Evolutionary conservation across 2,888 invertebrate species (phyloP).

Genomic region (Cepaea hortensis): DNA sequence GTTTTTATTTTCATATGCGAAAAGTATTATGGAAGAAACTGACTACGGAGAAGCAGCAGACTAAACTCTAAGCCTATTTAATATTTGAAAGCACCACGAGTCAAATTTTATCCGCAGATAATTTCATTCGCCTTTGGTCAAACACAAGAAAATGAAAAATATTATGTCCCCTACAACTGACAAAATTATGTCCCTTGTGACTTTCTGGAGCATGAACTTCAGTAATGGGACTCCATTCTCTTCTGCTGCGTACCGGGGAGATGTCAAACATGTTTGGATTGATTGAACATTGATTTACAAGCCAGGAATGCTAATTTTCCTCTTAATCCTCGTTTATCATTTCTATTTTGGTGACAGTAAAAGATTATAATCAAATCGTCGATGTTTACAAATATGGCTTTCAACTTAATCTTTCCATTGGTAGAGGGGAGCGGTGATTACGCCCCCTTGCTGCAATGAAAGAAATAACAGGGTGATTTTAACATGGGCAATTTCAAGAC

Average conservation of each 20-base stretch:
- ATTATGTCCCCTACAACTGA: not conserved
- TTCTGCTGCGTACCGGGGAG: too few relatives aligned
- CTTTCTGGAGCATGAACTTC: conserved; percentile 4
- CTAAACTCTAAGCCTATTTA: too few relatives aligned
- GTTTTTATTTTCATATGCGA: too few relatives aligned
- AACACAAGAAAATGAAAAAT: too few relatives aligned
- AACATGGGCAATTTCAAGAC: conserved; percentile 9
- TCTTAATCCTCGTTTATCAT: conserved; percentile 4
- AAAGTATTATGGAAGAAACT: too few relatives aligned
- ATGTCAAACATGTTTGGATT: not conserved
- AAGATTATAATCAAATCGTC: conserved; percentile 4
- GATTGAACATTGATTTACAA: conserved; percentile 17
- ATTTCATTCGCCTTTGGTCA: too few relatives aligned
- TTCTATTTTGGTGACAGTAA: conserved; percentile 10
- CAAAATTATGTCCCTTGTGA: not conserved
- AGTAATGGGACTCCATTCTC: conserved; percentile 1
- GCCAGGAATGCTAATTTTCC: conserved; percentile 20
- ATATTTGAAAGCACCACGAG: too few relatives aligned
- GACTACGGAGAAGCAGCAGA: too few relatives aligned
- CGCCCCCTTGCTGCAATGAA: not conserved
- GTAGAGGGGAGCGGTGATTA: too few relatives aligned
- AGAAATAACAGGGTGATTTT: not conserved
- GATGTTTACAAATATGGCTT: conserved; percentile 23
- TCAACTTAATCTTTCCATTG: not conserved
- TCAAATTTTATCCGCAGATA: too few relatives aligned